Conservation (phyloP, 2,888 invertebrate genomes). For the Diploptera punctata region DNA sequence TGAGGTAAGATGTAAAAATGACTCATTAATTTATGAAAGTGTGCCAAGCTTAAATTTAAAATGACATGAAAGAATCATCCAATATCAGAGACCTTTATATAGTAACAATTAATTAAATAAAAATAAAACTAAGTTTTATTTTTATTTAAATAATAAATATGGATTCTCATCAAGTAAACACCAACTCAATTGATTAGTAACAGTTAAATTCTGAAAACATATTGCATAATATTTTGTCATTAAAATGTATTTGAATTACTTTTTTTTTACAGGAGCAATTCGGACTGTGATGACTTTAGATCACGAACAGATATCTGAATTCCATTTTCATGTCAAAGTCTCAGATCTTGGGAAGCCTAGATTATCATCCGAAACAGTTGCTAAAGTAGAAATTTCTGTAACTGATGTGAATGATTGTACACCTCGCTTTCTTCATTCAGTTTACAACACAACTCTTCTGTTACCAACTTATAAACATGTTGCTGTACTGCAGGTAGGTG, state of each 20-base stretch:
- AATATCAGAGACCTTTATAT: no score
- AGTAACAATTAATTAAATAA: no score
- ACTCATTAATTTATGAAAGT: no score
- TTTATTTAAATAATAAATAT: no score
- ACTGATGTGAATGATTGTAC: slow-evolving; percentile 89
- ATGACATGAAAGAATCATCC: no score
- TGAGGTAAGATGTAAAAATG: no score
- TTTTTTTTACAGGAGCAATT: slow-evolving; percentile 71
- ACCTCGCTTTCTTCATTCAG: slow-evolving; percentile 74
- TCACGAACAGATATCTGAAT: slow-evolving; percentile 72
- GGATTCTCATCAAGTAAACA: no score
- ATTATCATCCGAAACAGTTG: slow-evolving; percentile 77
- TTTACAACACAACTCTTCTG: slow-evolving; percentile 78
- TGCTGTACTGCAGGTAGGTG: slow-evolving; percentile 61
- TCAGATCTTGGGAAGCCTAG: slow-evolving; percentile 85
- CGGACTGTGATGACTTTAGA: slow-evolving; percentile 78
- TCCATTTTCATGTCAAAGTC: slow-evolving; percentile 85
- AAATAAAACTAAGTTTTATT: no score
- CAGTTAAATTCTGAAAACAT: no score
- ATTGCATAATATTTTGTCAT: no score
- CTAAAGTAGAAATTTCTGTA: slow-evolving; percentile 79
- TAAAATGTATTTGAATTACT: not conserved
- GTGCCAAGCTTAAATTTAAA: no score
- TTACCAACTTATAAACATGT: slow-evolving; percentile 85
- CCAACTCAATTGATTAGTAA: no score